Evolutionary conservation across 2,888 invertebrate genomes (phyloP).

Genomic region (Archips crataeganus): DNA sequence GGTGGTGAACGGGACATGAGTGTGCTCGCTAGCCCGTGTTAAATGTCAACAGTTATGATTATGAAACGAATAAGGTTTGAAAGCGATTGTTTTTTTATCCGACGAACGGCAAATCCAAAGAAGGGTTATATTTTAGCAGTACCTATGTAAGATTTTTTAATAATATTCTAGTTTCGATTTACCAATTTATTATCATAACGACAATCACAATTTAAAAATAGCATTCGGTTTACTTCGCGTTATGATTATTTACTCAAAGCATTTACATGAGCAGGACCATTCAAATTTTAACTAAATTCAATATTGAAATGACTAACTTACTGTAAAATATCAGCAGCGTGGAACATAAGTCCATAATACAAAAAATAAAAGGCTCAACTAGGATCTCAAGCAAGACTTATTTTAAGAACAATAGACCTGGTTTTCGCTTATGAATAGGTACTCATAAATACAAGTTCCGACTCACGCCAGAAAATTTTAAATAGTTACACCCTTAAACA

Average conservation of each 20-base stretch:
- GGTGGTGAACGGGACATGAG: background rate
- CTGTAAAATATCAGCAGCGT: background rate
- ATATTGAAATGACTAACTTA: background rate
- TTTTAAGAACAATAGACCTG: background rate
- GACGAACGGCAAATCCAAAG: no score
- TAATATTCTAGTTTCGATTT: background rate
- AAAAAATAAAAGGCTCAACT: background rate
- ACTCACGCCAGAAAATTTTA: no score
- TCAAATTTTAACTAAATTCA: background rate
- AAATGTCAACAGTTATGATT: background rate
- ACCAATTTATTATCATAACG: background rate
- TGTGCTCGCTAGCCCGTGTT: background rate
- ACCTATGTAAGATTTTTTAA: background rate
- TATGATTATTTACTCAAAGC: background rate
- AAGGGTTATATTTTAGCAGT: no score
- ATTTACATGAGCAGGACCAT: background rate
- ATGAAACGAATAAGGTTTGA: background rate
- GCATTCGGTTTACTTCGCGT: background rate
- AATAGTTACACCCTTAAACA: background rate
- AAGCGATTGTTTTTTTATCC: background rate
- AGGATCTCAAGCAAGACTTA: background rate
- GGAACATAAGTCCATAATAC: background rate
- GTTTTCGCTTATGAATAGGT: background rate
- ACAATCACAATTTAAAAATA: background rate
- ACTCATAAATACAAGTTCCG: no score